phyloP scores from a whole-genome alignment of 2,888 invertebrate species.

The Candidula unifasciata region DNA sequence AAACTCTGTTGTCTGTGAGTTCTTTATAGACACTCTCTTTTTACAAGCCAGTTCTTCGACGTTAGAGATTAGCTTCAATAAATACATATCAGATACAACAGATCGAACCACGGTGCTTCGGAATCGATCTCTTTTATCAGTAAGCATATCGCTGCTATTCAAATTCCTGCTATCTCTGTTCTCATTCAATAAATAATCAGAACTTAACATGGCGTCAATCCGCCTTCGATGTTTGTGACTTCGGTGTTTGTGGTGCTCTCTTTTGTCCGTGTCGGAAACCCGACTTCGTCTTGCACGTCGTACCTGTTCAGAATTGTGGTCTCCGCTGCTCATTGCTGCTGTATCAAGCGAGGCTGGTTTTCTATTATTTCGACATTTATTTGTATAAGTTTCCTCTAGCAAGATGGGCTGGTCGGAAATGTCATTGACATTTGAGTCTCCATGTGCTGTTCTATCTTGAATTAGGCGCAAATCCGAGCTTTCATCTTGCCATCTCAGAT shows the following conservation, averaged over 20 bases:
- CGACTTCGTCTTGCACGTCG: not conserved
- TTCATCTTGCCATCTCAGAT: conserved; percentile 7
- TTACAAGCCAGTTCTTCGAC: not conserved
- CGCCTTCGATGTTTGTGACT: not conserved
- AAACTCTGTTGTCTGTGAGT: not conserved
- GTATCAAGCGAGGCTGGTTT: not conserved
- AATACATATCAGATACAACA: not conserved
- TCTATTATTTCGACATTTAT: not conserved
- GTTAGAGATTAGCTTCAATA: not conserved
- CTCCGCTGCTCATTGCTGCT: not conserved
- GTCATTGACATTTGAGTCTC: not conserved
- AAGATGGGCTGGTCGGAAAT: not conserved
- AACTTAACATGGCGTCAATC: not conserved
- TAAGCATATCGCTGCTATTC: not conserved
- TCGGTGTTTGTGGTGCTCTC: not conserved
- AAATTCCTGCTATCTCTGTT: conserved; percentile 14
- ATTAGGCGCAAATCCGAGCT: not conserved
- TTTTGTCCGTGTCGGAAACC: not conserved
- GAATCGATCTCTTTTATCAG: no score
- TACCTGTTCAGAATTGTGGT: not conserved
- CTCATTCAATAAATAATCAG: conserved; percentile 2
- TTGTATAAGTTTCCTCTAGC: no score
- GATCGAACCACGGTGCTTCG: not conserved
- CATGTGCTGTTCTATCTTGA: not conserved
- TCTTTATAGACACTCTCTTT: not conserved